phyloP scores from a whole-genome alignment of 2,888 invertebrate genomes.

The Meandrusa payeni region DNA sequence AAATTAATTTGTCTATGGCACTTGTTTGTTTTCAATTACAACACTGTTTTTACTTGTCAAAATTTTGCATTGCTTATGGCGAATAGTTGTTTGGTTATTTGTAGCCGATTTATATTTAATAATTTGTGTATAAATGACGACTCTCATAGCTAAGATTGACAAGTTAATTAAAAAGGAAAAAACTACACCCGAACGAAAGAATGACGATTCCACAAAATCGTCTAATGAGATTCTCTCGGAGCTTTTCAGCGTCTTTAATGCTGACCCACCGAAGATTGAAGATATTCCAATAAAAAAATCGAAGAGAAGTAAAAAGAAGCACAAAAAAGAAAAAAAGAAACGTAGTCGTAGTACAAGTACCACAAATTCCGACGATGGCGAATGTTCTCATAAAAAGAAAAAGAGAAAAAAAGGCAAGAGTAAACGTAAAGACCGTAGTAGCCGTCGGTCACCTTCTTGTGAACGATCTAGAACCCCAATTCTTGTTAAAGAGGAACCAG shows the following conservation, averaged over 20 bases:
- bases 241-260: slow-evolving; percentile 89
- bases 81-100: background rate
- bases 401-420: slow-evolving; percentile 80
- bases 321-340: slow-evolving; percentile 82
- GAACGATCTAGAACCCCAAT: slow-evolving; percentile 49
- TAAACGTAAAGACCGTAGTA: slow-evolving; percentile 48
- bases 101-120: background rate
- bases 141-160: slow-evolving; percentile 69
- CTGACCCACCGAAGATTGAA: slow-evolving; percentile 83
- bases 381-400: slow-evolving; percentile 77
- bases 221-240: slow-evolving; percentile 92
- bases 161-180: slow-evolving; percentile 69
- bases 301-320: slow-evolving; percentile 82
- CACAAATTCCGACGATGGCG: slow-evolving; percentile 61
- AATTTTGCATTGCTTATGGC: background rate
- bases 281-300: slow-evolving; percentile 60
- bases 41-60: background rate
- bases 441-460: slow-evolving; percentile 44
- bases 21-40: no score
- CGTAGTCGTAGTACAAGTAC: slow-evolving; percentile 63
- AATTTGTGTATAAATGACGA: slow-evolving; percentile 36
- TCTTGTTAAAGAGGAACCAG: slow-evolving; percentile 41
- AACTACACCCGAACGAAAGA: slow-evolving; percentile 64
- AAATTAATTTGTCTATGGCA: no score
- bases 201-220: slow-evolving; percentile 80